Evolutionary conservation across 2,113 vertebrate genomes (phyloP).

Genomic region (Brienomyrus longianalis): DNA sequence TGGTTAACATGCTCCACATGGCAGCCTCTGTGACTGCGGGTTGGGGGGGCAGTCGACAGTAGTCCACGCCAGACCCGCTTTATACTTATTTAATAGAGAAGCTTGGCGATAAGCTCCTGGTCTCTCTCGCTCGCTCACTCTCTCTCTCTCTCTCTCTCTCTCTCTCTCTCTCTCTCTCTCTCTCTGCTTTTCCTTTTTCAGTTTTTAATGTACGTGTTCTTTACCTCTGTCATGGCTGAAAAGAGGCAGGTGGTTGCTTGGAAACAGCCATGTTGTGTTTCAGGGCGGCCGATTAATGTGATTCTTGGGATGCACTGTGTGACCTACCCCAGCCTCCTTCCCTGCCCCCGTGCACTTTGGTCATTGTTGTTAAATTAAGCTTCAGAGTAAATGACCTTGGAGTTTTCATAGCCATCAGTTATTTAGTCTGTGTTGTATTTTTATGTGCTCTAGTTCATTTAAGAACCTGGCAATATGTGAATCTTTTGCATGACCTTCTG

Average conservation of each 20-base stretch:
- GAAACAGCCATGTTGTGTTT: background rate
- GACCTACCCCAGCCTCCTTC: background rate
- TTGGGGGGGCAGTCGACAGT: background rate
- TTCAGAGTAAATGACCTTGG: background rate
- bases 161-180: background rate
- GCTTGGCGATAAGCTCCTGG: background rate
- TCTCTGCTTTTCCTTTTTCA: background rate
- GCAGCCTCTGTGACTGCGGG: background rate
- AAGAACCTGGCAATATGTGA: background rate
- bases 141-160: background rate
- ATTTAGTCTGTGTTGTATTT: background rate
- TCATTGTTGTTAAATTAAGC: background rate
- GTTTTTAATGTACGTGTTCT: background rate
- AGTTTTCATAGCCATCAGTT: background rate
- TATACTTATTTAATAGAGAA: background rate
- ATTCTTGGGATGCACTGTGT: background rate
- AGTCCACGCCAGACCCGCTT: background rate
- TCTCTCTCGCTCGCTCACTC: background rate
- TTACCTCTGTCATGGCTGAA: background rate
- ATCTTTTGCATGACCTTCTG: background rate
- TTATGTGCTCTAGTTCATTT: background rate
- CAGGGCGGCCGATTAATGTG: background rate
- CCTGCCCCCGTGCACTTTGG: background rate
- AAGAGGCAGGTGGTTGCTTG: background rate
- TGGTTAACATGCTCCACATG: background rate